These are phyloP conservation scores for Brachionus angularis DNA, from an alignment of 1,140 invertebrate species.

Conservation along the genomic window DNA sequence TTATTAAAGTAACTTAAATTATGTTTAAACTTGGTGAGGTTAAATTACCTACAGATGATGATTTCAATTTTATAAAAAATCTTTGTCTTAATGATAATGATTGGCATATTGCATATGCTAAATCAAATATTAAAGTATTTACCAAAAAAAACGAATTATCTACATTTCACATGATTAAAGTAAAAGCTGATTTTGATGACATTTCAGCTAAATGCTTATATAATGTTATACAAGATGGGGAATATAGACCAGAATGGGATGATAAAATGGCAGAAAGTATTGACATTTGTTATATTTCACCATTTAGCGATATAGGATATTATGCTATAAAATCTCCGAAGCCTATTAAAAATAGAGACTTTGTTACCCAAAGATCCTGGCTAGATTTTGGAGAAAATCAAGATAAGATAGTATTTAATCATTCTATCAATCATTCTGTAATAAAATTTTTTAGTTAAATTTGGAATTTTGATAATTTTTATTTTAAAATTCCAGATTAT, in stretches of 20 bases:
- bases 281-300: constrained; percentile 42
- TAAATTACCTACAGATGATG: constrained; percentile 11
- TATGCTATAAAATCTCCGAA: constrained; percentile 69
- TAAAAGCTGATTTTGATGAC: constrained; percentile 18
- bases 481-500: constrained; percentile 13
- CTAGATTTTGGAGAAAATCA: constrained; percentile 67
- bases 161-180: constrained; percentile 29
- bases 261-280: not conserved
- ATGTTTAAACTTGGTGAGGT: constrained; percentile 40
- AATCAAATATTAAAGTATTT: constrained; percentile 4
- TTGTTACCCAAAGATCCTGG: constrained; percentile 84
- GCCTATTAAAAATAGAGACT: constrained; percentile 81
- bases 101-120: constrained; percentile 6
- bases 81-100: constrained; percentile 7
- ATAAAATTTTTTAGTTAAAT: no score
- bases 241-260: constrained; percentile 44
- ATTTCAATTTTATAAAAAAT: not conserved
- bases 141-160: constrained; percentile 40
- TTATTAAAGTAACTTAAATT: no score
- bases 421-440: constrained; percentile 78
- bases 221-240: constrained; percentile 42
- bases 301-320: constrained; percentile 44
- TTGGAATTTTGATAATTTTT: no score
- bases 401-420: constrained; percentile 81
- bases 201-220: constrained; percentile 31